These are phyloP conservation scores for Homalodisca vitripennis DNA, from an alignment of 1,140 invertebrate genomes.

Conservation along the genomic window DNA sequence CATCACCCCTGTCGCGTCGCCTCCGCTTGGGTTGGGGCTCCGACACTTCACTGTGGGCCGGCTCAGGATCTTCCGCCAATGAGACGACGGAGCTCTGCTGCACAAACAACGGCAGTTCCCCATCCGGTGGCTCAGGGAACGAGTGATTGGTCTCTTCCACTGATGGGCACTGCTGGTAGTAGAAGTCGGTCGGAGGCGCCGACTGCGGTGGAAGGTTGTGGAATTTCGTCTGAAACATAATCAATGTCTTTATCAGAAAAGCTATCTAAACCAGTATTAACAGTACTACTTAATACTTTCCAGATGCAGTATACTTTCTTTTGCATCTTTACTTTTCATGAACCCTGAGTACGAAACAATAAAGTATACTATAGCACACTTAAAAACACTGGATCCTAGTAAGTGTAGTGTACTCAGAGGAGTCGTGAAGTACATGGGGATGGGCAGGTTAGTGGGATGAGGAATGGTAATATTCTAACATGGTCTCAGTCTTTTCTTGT, in stretches of 20 bases:
- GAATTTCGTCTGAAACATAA: conserved; percentile 1
- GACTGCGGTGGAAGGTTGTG: conserved; percentile 8
- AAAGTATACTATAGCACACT: too few species aligned
- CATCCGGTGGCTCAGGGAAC: conserved; percentile 13
- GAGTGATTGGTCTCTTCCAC: conserved; percentile 18
- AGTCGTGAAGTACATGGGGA: too few species aligned
- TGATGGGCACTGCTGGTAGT: conserved; percentile 17
- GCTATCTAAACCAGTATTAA: too few species aligned
- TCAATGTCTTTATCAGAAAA: neutral
- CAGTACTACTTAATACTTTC: too few species aligned
- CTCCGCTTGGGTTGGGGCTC: neutral
- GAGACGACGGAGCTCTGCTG: conserved; percentile 10
- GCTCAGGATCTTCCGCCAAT: neutral
- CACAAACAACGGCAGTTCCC: conserved; percentile 10
- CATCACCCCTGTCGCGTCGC: neutral
- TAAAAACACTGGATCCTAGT: too few species aligned
- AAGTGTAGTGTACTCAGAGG: too few species aligned
- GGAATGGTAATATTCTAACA: too few species aligned
- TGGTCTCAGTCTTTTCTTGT: too few species aligned
- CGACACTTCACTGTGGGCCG: neutral
- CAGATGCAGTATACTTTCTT: too few species aligned
- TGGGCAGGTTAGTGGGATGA: too few species aligned
- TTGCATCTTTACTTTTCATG: too few species aligned
- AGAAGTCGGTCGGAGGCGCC: neutral
- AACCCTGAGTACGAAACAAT: too few species aligned